A percentile compares a stretch with the other conserved stretches of the same genome.
Conservation (phyloP, 1,140 invertebrate species). For the Leucophenga varia region DNA sequence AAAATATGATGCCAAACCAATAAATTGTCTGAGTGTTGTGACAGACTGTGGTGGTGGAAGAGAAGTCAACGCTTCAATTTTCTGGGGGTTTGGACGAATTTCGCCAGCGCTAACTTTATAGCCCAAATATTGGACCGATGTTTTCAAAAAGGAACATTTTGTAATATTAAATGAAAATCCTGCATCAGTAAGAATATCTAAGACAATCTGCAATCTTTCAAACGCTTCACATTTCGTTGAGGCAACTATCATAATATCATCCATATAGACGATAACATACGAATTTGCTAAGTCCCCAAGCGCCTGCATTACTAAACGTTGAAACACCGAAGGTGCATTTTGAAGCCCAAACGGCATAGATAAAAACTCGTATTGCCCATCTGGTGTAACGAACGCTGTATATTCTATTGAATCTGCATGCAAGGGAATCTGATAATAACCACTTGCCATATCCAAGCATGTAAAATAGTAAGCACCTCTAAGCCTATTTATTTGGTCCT, state of each 20-base stretch:
- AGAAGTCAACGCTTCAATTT: constrained; percentile 5
- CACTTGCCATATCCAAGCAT: too few species aligned
- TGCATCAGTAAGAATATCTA: constrained; percentile 1
- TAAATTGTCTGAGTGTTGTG: constrained; percentile 2
- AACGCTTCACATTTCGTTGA: constrained; percentile 8
- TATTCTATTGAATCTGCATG: constrained; percentile 11
- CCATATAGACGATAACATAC: constrained; percentile 21
- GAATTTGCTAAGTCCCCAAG: constrained; percentile 13
- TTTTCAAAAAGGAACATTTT: constrained; percentile 3
- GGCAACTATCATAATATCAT: constrained; percentile 17
- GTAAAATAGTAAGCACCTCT: constrained; percentile 9
- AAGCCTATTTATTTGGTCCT: constrained; percentile 16
- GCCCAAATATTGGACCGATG: too few species aligned
- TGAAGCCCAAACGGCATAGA: constrained; percentile 10
- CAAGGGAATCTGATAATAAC: constrained; percentile 11
- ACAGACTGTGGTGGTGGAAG: constrained; percentile 3
- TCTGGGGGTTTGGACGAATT: constrained; percentile 5
- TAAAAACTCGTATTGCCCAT: too few species aligned
- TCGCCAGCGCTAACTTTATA: constrained; percentile 3
- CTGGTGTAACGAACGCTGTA: constrained; percentile 8
- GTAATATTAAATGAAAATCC: constrained; percentile 5
- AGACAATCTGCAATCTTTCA: constrained; percentile 9
- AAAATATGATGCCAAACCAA: too few species aligned
- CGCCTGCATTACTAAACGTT: constrained; percentile 4
- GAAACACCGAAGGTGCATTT: too few species aligned